Conservation (phyloP, 1,140 invertebrate genomes). For the Odontomachus brunneus region DNA sequence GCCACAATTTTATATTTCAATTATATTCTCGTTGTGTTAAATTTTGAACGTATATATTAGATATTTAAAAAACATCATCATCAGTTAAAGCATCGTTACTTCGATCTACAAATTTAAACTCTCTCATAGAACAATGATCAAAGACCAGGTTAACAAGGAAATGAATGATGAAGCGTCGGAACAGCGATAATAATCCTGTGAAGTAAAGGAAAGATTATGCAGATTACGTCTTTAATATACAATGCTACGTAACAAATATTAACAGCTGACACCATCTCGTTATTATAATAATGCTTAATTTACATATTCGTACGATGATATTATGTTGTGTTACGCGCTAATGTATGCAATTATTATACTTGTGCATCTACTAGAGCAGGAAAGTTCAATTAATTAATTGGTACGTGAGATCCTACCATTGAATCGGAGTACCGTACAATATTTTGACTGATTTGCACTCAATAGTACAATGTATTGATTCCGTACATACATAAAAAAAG, state of each 20-base stretch:
- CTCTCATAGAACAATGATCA: not conserved
- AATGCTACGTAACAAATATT: not conserved
- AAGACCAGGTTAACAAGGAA: not conserved
- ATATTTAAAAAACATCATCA: not conserved
- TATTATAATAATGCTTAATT: constrained; percentile 21
- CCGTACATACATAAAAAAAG: no score
- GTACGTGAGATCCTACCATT: not conserved
- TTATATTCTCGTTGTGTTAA: not conserved
- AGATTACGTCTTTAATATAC: not conserved
- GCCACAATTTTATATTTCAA: not conserved
- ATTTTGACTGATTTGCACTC: no score
- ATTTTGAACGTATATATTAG: not conserved
- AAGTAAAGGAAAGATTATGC: not conserved
- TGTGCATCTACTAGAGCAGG: not conserved
- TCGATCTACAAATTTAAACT: no score
- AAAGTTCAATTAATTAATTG: constrained; percentile 13
- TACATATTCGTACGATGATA: constrained; percentile 15
- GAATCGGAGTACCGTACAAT: not conserved
- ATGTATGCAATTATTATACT: not conserved
- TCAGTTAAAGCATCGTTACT: not conserved
- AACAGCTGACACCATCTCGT: constrained; percentile 8
- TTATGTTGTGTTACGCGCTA: not conserved
- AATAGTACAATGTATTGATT: no score
- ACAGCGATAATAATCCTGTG: not conserved
- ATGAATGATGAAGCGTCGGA: not conserved